These are phyloP conservation scores for Odontocerum albicorne DNA, from an alignment of 2,888 invertebrate genomes.

Conservation along the genomic window DNA sequence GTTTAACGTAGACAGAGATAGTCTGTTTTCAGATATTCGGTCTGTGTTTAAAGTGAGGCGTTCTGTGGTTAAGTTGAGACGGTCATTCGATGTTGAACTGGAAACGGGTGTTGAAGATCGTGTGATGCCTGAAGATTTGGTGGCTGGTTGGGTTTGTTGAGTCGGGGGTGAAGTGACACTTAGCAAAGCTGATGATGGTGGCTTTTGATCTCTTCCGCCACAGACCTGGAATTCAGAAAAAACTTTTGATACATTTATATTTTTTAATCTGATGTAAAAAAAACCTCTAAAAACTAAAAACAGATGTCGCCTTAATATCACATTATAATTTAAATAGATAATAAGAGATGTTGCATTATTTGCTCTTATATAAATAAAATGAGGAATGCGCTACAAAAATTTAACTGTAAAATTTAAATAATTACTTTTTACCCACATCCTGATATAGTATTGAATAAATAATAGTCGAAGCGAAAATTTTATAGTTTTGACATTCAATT, in stretches of 20 bases:
- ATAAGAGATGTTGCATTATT: too few relatives aligned
- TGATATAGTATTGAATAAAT: too few relatives aligned
- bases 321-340: too few relatives aligned
- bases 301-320: not conserved
- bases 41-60: constrained; percentile 23
- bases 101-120: constrained; percentile 39
- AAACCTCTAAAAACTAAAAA: not conserved
- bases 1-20: constrained; percentile 45
- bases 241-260: too few relatives aligned
- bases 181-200: constrained; percentile 45
- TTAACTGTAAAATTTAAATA: too few relatives aligned
- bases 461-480: too few relatives aligned
- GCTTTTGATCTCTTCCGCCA: constrained; percentile 55
- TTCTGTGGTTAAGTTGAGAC: constrained; percentile 27
- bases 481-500: too few relatives aligned
- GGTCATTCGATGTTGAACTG: constrained; percentile 40
- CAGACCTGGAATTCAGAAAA: constrained; percentile 47
- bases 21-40: constrained; percentile 38
- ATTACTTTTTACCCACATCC: too few relatives aligned
- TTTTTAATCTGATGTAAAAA: too few relatives aligned
- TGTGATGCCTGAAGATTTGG: constrained; percentile 44
- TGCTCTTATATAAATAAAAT: too few relatives aligned
- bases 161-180: constrained; percentile 48
- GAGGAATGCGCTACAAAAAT: too few relatives aligned
- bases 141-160: constrained; percentile 44